phyloP scores from a whole-genome alignment of 1,140 invertebrate genomes.

The Cherax destructor region DNA sequence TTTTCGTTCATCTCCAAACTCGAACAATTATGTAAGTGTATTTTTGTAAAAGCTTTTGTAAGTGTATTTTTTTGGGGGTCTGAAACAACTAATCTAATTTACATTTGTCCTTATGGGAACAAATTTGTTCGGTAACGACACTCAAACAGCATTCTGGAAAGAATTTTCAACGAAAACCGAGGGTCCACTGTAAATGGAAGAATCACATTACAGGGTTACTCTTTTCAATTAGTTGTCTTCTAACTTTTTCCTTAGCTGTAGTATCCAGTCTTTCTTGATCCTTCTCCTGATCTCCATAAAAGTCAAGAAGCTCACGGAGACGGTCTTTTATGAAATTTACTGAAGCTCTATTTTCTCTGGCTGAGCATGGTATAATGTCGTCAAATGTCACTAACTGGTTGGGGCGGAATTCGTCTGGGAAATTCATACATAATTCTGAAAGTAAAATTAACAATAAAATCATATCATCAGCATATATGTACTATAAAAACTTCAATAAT shows the following conservation, averaged over 20 bases:
- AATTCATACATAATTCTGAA: conserved; percentile 72
- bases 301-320: conserved; percentile 16
- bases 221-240: conserved; percentile 8
- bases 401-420: conserved; percentile 83
- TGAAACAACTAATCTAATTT: too few relatives aligned
- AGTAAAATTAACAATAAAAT: not conserved
- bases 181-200: not conserved
- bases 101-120: too few relatives aligned
- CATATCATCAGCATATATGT: not conserved
- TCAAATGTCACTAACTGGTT: conserved; percentile 83
- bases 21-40: too few relatives aligned
- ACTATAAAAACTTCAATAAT: not conserved
- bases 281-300: conserved; percentile 24
- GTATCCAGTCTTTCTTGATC: not conserved
- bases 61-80: too few relatives aligned
- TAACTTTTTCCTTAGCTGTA: not conserved
- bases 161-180: too few relatives aligned
- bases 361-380: conserved; percentile 75
- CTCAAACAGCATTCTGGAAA: too few relatives aligned
- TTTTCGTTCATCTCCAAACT: too few relatives aligned
- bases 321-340: conserved; percentile 54
- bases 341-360: conserved; percentile 56
- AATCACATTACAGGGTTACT: not conserved
- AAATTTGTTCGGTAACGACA: too few relatives aligned
- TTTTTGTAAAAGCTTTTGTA: too few relatives aligned